phyloP scores from a whole-genome alignment of 2,888 invertebrate genomes.

The Conchocele bisecta region DNA sequence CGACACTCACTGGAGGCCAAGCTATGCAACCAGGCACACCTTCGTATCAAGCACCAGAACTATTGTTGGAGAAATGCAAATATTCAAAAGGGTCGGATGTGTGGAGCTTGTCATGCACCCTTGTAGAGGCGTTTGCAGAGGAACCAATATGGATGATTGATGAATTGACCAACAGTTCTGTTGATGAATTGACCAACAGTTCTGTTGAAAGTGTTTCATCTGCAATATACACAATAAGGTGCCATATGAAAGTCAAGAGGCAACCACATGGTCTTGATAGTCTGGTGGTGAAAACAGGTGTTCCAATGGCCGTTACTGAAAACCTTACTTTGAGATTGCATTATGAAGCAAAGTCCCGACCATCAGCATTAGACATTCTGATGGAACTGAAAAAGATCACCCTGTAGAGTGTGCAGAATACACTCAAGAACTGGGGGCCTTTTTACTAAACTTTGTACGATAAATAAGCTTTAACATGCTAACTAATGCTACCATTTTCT shows the following conservation, averaged over 20 bases:
- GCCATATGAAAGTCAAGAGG: neutral
- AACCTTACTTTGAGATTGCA: neutral
- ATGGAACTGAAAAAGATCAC: no score
- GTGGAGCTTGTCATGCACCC: neutral
- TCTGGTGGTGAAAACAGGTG: neutral
- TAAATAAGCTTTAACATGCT: no score
- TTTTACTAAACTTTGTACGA: no score
- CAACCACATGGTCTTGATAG: neutral
- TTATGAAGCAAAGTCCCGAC: neutral
- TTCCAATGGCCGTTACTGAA: neutral
- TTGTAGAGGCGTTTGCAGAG: neutral
- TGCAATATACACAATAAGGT: no score
- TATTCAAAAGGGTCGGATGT: neutral
- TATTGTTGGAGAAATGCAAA: neutral
- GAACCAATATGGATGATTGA: neutral
- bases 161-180: neutral
- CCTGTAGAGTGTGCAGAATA: no score
- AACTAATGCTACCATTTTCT: no score
- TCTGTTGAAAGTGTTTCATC: no score
- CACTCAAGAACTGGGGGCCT: no score
- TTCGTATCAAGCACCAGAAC: conserved; percentile 1
- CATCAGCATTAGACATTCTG: neutral
- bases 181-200: no score
- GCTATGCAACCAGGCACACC: conserved; percentile 6
- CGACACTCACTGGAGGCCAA: neutral